phyloP scores from a whole-genome alignment of 2,797 vertebrate genomes.

The Danio jaintianensis region DNA sequence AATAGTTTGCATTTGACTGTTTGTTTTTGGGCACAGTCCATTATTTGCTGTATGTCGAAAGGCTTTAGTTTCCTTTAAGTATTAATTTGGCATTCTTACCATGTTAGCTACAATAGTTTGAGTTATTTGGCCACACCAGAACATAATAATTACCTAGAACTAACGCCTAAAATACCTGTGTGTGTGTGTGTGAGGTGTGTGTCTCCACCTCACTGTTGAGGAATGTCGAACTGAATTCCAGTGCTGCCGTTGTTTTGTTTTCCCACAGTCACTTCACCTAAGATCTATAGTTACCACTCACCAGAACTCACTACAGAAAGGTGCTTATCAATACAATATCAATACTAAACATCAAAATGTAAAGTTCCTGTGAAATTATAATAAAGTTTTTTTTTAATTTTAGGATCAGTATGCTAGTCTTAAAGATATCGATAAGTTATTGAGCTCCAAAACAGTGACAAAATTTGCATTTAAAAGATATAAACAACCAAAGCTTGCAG shows the following conservation, averaged over 20 bases:
- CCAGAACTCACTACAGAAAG: conserved; percentile 8
- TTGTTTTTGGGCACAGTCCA: neutral
- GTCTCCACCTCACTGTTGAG: conserved; percentile 50
- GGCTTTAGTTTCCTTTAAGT: conserved; percentile 30
- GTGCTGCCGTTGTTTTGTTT: conserved; percentile 47
- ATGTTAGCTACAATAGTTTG: conserved; percentile 33
- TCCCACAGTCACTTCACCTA: conserved; percentile 51
- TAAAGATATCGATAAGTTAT: no score
- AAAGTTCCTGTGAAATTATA: no score
- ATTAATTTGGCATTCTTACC: conserved; percentile 27
- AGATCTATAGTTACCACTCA: conserved; percentile 37
- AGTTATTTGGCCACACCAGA: conserved; percentile 45
- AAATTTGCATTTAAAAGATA: no score
- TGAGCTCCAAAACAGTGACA: no score
- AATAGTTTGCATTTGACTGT: neutral
- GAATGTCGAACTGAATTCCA: conserved; percentile 58
- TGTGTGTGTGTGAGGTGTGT: conserved; percentile 42
- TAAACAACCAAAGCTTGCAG: no score
- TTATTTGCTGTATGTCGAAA: neutral
- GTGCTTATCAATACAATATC: conserved; percentile 20
- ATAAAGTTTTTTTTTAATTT: no score
- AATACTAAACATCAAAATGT: conserved; percentile 2
- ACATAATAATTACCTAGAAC: conserved; percentile 33
- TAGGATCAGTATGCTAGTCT: no score
- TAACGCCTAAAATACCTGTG: conserved; percentile 41